These are phyloP conservation scores for Cricetomys ansorgei DNA, from an alignment of 2,113 vertebrate genomes.

Conservation along the genomic window DNA sequence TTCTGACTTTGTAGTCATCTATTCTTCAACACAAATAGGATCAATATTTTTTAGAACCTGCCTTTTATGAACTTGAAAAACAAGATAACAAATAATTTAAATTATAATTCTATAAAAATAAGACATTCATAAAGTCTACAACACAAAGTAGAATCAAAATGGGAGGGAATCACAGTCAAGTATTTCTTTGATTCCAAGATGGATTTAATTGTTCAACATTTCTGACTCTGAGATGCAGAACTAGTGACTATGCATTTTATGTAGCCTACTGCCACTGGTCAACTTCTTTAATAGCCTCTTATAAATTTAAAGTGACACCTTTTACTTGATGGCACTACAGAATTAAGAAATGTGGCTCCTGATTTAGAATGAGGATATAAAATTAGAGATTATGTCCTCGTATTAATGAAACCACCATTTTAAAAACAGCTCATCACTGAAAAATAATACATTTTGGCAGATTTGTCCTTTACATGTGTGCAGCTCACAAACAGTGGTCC, in stretches of 20 bases:
- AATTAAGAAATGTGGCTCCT: slow-evolving; percentile 35
- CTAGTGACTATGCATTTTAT: background rate
- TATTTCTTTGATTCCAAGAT: slow-evolving; percentile 8
- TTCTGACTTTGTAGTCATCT: background rate
- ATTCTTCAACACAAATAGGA: slow-evolving; percentile 27
- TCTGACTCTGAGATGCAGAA: background rate
- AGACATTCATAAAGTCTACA: background rate
- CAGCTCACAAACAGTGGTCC: background rate
- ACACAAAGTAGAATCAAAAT: slow-evolving; percentile 55
- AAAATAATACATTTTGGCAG: background rate
- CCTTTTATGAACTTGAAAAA: slow-evolving; percentile 20
- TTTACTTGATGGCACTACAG: background rate
- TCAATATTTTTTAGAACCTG: background rate
- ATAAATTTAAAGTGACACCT: slow-evolving; percentile 14
- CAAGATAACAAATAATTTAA: slow-evolving; percentile 46
- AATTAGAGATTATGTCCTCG: background rate
- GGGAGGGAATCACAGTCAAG: background rate
- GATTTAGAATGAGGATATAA: slow-evolving; percentile 21
- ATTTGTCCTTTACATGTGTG: background rate
- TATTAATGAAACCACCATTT: slow-evolving; percentile 5
- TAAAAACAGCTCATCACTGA: background rate
- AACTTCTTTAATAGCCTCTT: background rate
- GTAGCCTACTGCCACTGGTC: background rate
- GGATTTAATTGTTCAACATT: background rate
- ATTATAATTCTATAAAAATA: background rate